Evolutionary conservation across 2,797 vertebrate genomes (phyloP).

Genomic region (Sciaenops ocellatus): DNA sequence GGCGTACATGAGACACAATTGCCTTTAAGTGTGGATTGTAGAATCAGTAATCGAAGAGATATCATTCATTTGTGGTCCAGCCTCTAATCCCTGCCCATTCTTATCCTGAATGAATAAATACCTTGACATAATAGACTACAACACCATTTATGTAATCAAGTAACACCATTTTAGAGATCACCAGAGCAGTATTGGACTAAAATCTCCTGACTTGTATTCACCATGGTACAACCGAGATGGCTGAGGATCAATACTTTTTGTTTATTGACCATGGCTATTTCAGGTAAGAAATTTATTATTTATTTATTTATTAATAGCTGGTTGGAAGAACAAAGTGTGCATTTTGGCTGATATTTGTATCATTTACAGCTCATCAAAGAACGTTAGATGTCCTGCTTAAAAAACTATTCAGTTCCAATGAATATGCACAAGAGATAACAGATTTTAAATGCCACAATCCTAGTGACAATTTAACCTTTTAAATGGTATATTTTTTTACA

Average conservation of each 20-base stretch:
- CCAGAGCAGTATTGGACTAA: background rate
- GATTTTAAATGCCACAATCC: background rate
- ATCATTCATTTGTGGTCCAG: conserved; percentile 45
- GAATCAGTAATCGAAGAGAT: conserved; percentile 17
- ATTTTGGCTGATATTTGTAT: background rate
- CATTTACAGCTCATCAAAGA: background rate
- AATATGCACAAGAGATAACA: background rate
- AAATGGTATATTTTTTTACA: background rate
- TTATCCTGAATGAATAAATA: conserved; percentile 44
- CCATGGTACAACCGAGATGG: conserved; percentile 47
- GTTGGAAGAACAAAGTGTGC: background rate
- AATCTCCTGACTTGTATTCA: conserved; percentile 8
- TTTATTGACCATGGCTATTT: conserved; percentile 29
- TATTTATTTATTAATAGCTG: background rate
- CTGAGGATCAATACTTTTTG: conserved; percentile 33
- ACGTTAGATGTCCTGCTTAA: background rate
- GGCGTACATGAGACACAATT: conserved; percentile 31
- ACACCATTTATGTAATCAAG: conserved; percentile 9
- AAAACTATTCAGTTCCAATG: too few species aligned
- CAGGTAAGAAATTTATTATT: conserved; percentile 53
- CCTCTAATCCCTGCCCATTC: conserved; percentile 51
- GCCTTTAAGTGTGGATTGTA: conserved; percentile 32
- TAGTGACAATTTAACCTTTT: background rate
- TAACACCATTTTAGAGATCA: background rate
- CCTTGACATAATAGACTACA: conserved; percentile 8